phyloP scores from a whole-genome alignment of 2,888 invertebrate genomes.

The Thymelicus lineola region DNA sequence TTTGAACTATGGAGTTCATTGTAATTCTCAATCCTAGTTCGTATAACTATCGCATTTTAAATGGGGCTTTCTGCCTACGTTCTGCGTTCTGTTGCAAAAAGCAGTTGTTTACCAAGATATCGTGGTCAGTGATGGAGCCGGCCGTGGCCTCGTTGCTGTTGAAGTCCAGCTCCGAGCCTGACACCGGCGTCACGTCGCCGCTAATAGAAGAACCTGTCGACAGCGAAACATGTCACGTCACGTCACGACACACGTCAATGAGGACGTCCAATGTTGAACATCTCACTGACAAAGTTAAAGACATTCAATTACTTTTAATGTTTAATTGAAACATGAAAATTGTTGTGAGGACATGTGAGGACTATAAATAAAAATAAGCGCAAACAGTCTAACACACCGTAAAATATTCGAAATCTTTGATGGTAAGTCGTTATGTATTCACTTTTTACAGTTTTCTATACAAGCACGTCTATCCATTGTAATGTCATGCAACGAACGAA shows the following conservation, averaged over 20 bases:
- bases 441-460: too few relatives aligned
- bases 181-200: constrained; percentile 89
- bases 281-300: too few relatives aligned
- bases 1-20: too few relatives aligned
- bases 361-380: constrained; percentile 1
- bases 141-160: constrained; percentile 89
- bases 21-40: too few relatives aligned
- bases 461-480: not conserved
- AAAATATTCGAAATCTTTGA: not conserved
- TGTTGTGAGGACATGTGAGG: not conserved
- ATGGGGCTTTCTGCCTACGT: too few relatives aligned
- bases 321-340: not conserved
- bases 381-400: not conserved
- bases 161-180: constrained; percentile 87
- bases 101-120: constrained; percentile 73
- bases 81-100: not conserved
- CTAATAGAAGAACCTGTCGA: constrained; percentile 82
- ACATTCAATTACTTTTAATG: too few relatives aligned
- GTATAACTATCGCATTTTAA: too few relatives aligned
- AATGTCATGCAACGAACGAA: constrained; percentile 3
- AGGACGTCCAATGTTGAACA: not conserved
- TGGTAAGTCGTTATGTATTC: not conserved
- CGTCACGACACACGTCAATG: constrained; percentile 11
- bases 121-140: constrained; percentile 86
- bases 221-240: not conserved